phyloP scores from a whole-genome alignment of 2,888 invertebrate species.

The Mesoligia furuncula region DNA sequence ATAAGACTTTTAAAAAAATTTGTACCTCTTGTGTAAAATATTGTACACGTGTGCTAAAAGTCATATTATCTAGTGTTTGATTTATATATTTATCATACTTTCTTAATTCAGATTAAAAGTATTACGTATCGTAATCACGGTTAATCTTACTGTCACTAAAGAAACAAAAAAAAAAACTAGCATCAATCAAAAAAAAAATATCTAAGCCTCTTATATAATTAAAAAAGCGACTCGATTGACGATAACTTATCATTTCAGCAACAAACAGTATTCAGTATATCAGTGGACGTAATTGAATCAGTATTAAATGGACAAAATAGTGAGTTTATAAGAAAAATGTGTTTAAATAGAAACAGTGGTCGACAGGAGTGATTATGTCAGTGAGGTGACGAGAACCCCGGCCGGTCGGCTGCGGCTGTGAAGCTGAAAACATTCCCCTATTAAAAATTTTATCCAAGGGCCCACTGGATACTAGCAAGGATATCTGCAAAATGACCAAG shows the following conservation, averaged over 20 bases:
- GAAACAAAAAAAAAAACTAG: slow-evolving; percentile 62
- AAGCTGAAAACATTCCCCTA: slow-evolving; percentile 87
- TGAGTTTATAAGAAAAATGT: slow-evolving; percentile 76
- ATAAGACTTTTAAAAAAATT: background rate
- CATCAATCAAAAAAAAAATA: slow-evolving; percentile 73
- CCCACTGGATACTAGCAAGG: slow-evolving; percentile 86
- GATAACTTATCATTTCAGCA: slow-evolving; percentile 70
- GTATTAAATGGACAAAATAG: slow-evolving; percentile 77
- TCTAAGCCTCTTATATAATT: slow-evolving; percentile 72
- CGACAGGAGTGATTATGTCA: slow-evolving; percentile 78
- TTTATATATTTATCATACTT: slow-evolving; percentile 31
- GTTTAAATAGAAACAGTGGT: slow-evolving; percentile 74
- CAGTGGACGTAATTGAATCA: slow-evolving; percentile 74
- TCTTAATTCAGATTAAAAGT: slow-evolving; percentile 39
- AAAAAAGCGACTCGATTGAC: slow-evolving; percentile 73
- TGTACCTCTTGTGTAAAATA: background rate
- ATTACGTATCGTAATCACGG: slow-evolving; percentile 29
- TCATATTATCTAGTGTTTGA: slow-evolving; percentile 20
- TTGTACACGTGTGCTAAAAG: background rate
- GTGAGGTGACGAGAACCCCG: slow-evolving; percentile 82
- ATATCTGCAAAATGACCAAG: slow-evolving; percentile 90
- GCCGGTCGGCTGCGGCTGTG: slow-evolving; percentile 82
- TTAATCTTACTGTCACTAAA: slow-evolving; percentile 49
- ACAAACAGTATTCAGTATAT: slow-evolving; percentile 55
- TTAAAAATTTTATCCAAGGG: slow-evolving; percentile 88